Base-by-base conservation (phyloP, 2,113 vertebrate genomes). In the Rhipidura dahli region DNA sequence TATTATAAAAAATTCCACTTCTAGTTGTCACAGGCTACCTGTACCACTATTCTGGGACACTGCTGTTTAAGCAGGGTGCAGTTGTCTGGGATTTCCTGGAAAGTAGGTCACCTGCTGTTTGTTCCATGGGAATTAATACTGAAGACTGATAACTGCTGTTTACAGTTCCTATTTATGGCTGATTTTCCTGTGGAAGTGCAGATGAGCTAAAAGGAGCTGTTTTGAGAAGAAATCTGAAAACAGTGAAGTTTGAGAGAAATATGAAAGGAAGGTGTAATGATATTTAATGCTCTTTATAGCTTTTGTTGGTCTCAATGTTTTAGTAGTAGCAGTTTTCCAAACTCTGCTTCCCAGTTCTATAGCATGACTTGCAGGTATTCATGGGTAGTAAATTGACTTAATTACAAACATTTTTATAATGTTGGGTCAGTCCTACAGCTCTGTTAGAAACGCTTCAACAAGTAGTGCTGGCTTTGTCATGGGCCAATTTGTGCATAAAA, bases 41-140 rank as follows among this genome's bases (percentile, higher is more conserved):
- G 51, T 91, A 33, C 37, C 20, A 42, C 35, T 87, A 4, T 94
- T 95, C 63, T 92, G 69, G 75, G 63, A 39, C 86, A 50, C 49
- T 73, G 72, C 84, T 79, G 26, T 66, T 83, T 57, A 59, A 90
- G 80, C 93, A 95, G 90, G 90, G 44, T 35, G 44, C 59, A 50
- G 18, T 94, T 96, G 51, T 93, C 79, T 84, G 63, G 23, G 60
- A 69, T 96, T 97, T 96, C 90, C 69, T 94, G 50, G 28, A 96
- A 98, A 97, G 91, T 84, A 95, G 96, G 96, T 95, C 89, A 97
- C 90, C 95, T 97, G 96, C 96, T 98, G 93, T 97, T 98, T 95
- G 72, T 95, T 97, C 78, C 66, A 59, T 83, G 59, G 72, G 50
- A 92, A 57, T 97, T 83, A 89, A 13, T 93, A 16, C 18, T 50